Base-by-base conservation (phyloP, 2,797 vertebrate species). In the Cottoperca gobio region DNA sequence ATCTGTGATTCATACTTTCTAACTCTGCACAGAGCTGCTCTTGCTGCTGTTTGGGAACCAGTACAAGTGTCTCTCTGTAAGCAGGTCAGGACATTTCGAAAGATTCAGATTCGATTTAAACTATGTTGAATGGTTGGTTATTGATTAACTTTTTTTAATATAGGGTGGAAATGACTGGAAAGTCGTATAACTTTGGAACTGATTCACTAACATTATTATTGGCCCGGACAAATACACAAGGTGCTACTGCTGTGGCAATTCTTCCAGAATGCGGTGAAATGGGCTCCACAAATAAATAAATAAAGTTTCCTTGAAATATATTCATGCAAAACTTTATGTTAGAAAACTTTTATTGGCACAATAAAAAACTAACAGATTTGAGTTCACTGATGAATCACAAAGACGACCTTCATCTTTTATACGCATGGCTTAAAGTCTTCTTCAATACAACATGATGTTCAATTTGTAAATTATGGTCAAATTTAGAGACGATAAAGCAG, bases 1-100 rank as follows among this genome's bases (percentile, higher is more conserved):
- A 82, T 86, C 71, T 78, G 78, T 86, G 82, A 88, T 54, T 90
- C 83, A 86, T 53, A 64, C 60, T 83, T 74, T 40, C 45, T 17
- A 54, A 76, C 53, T 43, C 43, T 17, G 52, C 55, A 73, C 63
- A 58, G 64, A 35, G 70, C 26, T 49, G 49, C 54, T 55, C 37
- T 52, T 17, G 4, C 53, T 61, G 19, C 71, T 39, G 39, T 48
- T 31, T 78, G 31, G 67, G 28, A 62, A n/a, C 8, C 23, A 17
- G 0, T 62, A 3, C 42, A 28, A 26, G 7, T 14, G n/a, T 70
- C 1, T 1, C 23, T 70, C 21, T 61, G 26, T 2, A 3, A 1
- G 11, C 3, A 40, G 43, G 13, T 64, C 54, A 11, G 48, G 13
- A 68, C 54, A 9, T 58, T 49, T 24, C 23, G 49, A 40, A 24